Conservation (phyloP, 2,113 vertebrate species). For the Pterocles orientalis region DNA sequence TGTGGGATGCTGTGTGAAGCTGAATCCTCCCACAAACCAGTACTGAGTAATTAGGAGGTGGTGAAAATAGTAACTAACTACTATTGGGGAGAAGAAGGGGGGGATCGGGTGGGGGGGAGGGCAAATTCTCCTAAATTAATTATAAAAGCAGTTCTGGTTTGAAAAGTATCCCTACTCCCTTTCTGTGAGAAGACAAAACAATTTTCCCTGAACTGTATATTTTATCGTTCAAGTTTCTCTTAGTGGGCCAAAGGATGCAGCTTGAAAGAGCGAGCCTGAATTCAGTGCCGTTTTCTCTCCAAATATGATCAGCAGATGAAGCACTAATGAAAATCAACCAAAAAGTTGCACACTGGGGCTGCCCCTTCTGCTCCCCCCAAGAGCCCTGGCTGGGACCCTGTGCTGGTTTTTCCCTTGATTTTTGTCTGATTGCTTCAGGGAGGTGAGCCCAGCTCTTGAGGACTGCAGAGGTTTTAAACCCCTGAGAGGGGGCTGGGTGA, state of each 20-base stretch:
- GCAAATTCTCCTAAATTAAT: slow-evolving; percentile 44
- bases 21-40: slow-evolving; percentile 67
- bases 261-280: background rate
- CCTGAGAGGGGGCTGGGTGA: background rate
- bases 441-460: background rate
- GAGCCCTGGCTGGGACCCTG: background rate
- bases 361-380: background rate
- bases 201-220: background rate
- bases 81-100: slow-evolving; percentile 3
- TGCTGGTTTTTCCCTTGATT: background rate
- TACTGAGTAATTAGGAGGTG: slow-evolving; percentile 73
- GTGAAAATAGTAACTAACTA: slow-evolving; percentile 77
- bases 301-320: background rate
- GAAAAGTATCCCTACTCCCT: background rate
- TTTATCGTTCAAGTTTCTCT: background rate
- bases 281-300: background rate
- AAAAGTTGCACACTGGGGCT: background rate
- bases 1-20: slow-evolving; percentile 75
- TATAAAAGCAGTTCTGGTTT: slow-evolving; percentile 20
- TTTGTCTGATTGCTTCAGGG: background rate
- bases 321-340: background rate
- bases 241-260: background rate
- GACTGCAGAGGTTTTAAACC: background rate
- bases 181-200: background rate
- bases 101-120: too few relatives aligned